Evolutionary conservation across 1,140 invertebrate genomes (phyloP).

Genomic region (Lepidostoma basale): DNA sequence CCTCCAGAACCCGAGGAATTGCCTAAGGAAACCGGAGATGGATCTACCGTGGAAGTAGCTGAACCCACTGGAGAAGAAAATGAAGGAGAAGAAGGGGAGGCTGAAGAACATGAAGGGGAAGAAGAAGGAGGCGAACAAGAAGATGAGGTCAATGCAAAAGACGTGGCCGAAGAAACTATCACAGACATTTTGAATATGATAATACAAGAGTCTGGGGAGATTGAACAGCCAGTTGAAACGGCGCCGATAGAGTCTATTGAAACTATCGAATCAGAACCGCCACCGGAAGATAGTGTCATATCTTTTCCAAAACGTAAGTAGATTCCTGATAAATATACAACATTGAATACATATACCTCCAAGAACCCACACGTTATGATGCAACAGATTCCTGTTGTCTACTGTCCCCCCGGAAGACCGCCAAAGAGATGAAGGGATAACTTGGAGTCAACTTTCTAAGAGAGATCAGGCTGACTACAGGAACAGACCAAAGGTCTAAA

Average conservation of each 20-base stretch:
- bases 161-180: conserved; percentile 11
- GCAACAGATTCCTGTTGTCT: no score
- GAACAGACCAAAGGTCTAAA: no score
- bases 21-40: neutral
- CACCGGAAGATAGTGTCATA: neutral
- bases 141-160: neutral
- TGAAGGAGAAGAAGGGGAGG: neutral
- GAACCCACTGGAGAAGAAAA: neutral
- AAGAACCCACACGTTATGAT: no score
- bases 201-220: conserved; percentile 3
- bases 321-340: no score
- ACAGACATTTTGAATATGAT: conserved; percentile 10
- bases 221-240: no score
- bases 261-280: neutral
- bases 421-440: no score
- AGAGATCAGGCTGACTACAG: no score
- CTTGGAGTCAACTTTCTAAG: no score
- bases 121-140: conserved; percentile 5
- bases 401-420: no score
- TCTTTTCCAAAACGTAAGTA: conserved; percentile 17
- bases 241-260: neutral
- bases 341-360: no score
- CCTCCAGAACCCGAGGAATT: neutral
- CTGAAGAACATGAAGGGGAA: neutral
- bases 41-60: neutral